These are phyloP conservation scores for Ectropis crepuscularia DNA, from an alignment of 2,888 invertebrate genomes.

Conservation along the genomic window DNA sequence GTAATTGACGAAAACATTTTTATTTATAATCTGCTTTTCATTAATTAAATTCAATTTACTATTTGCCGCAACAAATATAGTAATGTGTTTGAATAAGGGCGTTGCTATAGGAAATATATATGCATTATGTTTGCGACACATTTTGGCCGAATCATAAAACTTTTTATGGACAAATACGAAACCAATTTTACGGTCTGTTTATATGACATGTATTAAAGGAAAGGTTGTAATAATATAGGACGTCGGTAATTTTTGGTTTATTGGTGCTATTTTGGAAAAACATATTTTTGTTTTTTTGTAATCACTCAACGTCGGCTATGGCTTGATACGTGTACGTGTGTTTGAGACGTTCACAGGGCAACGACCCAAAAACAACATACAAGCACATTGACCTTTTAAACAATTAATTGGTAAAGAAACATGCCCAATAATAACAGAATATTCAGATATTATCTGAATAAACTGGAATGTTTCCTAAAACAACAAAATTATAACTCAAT, in stretches of 20 bases:
- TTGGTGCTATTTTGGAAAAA: slow-evolving; percentile 8
- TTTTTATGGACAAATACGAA: slow-evolving; percentile 73
- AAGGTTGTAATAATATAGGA: slow-evolving; percentile 58
- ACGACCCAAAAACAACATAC: not conserved
- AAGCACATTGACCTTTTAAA: not conserved
- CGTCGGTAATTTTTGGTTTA: slow-evolving; percentile 40
- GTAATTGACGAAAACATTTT: too few species aligned
- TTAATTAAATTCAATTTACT: too few species aligned
- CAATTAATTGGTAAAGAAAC: not conserved
- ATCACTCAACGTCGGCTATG: too few species aligned
- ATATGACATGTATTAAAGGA: slow-evolving; percentile 65
- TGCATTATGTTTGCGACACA: slow-evolving; percentile 44
- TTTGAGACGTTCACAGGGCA: not conserved
- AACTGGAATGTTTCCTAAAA: slow-evolving; percentile 8
- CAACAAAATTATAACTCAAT: slow-evolving; percentile 29
- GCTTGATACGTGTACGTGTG: not conserved
- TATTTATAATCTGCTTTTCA: too few species aligned
- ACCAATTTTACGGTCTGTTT: slow-evolving; percentile 78
- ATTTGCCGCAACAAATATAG: too few species aligned
- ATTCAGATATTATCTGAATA: slow-evolving; percentile 7
- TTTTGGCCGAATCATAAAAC: slow-evolving; percentile 65
- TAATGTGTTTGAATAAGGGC: too few species aligned
- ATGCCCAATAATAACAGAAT: slow-evolving; percentile 1
- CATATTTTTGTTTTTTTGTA: slow-evolving; percentile 2
- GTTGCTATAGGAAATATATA: not conserved